phyloP scores from a whole-genome alignment of 1,140 invertebrate species.

The Orussus abietinus region DNA sequence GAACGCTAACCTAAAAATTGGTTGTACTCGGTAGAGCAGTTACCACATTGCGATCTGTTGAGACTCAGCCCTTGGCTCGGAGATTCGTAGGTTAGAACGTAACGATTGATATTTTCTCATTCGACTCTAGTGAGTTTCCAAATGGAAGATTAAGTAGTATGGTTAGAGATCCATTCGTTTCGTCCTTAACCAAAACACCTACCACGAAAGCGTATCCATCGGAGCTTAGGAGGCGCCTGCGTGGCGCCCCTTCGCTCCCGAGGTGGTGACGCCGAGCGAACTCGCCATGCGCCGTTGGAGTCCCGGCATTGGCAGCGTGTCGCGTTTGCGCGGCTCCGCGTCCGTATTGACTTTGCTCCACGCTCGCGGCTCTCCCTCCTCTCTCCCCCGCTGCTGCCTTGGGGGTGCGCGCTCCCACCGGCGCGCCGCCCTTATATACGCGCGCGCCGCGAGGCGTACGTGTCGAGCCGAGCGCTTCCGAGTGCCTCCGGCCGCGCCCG shows the following conservation, averaged over 20 bases:
- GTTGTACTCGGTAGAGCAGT: conserved; percentile 62
- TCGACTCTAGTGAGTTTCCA: no score
- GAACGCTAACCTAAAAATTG: no score
- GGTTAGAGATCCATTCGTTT: no score
- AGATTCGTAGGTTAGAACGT: no score
- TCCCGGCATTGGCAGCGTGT: conserved; percentile 30
- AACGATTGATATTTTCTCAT: no score
- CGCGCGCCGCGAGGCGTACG: no score
- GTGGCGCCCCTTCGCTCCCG: conserved; percentile 1
- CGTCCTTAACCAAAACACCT: no score
- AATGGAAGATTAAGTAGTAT: no score
- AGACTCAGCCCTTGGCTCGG: conserved; percentile 53
- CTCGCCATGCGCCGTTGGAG: conserved; percentile 33
- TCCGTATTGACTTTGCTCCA: conserved; percentile 47
- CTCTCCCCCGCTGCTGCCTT: no score
- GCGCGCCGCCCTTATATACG: no score
- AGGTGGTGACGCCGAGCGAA: not conserved
- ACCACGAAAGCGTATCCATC: no score
- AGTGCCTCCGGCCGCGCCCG: not conserved
- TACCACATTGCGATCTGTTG: conserved; percentile 49
- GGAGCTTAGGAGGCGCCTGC: not conserved
- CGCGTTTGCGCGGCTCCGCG: conserved; percentile 36
- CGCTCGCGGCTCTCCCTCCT: conserved; percentile 9
- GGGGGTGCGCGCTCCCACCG: no score
- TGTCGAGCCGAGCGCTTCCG: conserved; percentile 1